Conservation (phyloP, 2,888 invertebrate species). For the Cosmopolites sordidus region DNA sequence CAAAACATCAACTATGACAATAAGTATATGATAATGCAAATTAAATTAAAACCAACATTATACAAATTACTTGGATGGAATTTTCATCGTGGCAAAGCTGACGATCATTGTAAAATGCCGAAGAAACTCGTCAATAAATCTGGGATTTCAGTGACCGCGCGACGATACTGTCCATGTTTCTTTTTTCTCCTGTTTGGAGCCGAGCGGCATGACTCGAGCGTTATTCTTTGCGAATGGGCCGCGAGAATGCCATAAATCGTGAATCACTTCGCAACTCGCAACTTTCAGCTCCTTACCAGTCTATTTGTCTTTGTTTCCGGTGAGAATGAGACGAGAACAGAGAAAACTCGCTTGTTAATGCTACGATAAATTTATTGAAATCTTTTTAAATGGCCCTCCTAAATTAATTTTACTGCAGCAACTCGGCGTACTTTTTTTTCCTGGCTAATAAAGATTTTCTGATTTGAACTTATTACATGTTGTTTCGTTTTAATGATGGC, state of each 20-base stretch:
- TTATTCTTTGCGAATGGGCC: slow-evolving; percentile 36
- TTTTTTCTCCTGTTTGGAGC: slow-evolving; percentile 2
- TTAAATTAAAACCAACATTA: too few relatives aligned
- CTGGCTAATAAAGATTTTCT: too few relatives aligned
- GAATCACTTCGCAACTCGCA: slow-evolving; percentile 34
- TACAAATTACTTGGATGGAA: too few relatives aligned
- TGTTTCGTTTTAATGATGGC: too few relatives aligned
- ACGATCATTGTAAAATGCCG: background rate
- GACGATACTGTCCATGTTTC: slow-evolving; percentile 6
- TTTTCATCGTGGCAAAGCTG: too few relatives aligned
- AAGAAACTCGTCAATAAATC: slow-evolving; percentile 12
- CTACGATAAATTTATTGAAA: background rate
- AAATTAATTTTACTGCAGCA: too few relatives aligned
- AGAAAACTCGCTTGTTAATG: background rate
- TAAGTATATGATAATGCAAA: too few relatives aligned
- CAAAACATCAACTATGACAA: too few relatives aligned
- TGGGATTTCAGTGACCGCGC: slow-evolving; percentile 1
- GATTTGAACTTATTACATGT: too few relatives aligned
- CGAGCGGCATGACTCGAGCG: slow-evolving; percentile 30
- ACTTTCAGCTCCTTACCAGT: background rate
- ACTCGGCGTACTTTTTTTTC: too few relatives aligned
- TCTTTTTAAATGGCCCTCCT: background rate
- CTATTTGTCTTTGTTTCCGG: slow-evolving; percentile 1
- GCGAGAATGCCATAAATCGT: slow-evolving; percentile 39
- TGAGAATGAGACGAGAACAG: background rate